Evolutionary conservation across 2,113 vertebrate species (phyloP).

Genomic region (Mohoua ochrocephala): DNA sequence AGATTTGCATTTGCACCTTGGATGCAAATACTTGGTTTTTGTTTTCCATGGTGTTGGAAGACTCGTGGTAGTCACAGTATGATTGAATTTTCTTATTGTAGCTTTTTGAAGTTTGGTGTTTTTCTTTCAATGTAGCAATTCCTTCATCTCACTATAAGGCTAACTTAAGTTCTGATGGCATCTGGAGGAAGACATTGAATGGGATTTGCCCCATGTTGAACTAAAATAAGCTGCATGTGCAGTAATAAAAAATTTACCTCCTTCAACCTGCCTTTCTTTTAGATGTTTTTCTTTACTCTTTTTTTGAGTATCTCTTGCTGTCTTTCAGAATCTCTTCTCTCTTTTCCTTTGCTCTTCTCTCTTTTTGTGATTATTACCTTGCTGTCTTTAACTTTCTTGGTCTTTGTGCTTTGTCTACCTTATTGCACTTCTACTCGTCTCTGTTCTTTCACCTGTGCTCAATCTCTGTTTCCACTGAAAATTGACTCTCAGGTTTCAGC

Average conservation of each 20-base stretch:
- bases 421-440: not conserved
- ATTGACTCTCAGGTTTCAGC: not conserved
- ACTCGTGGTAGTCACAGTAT: not conserved
- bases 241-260: not conserved
- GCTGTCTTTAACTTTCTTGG: not conserved
- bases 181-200: not conserved
- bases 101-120: not conserved
- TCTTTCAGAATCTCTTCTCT: not conserved
- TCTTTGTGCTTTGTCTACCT: not conserved
- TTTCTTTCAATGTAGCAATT: not conserved
- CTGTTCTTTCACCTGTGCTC: not conserved
- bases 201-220: not conserved
- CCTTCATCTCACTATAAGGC: not conserved
- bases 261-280: not conserved
- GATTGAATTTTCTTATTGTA: not conserved
- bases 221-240: not conserved
- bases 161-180: not conserved
- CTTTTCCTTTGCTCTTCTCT: not conserved
- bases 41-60: not conserved
- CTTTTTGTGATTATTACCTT: not conserved
- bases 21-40: not conserved
- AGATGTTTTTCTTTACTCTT: not conserved
- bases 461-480: not conserved
- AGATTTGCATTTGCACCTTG: not conserved
- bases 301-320: not conserved